Evolutionary conservation across 2,888 invertebrate genomes (phyloP).

Genomic region (Acleris cristana): DNA sequence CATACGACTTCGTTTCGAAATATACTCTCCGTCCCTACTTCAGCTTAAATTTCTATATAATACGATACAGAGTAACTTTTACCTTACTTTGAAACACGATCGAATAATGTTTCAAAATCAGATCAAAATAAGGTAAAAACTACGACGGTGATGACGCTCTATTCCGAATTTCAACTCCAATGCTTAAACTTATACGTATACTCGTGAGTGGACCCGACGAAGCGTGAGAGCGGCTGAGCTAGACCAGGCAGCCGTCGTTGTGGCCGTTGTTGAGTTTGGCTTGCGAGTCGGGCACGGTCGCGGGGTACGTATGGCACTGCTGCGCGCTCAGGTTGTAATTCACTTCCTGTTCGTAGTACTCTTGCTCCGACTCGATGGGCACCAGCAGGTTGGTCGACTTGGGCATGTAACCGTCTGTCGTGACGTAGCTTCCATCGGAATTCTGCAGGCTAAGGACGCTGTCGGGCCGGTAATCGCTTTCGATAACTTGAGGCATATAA

Average conservation of each 20-base stretch:
- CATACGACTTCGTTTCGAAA: conserved; percentile 82
- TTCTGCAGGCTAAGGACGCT: conserved; percentile 74
- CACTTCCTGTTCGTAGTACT: conserved; percentile 81
- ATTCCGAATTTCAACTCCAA: conserved; percentile 73
- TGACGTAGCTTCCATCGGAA: conserved; percentile 63
- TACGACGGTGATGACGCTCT: conserved; percentile 69
- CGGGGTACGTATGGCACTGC: conserved; percentile 83
- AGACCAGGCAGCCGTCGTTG: conserved; percentile 86
- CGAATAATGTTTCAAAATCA: conserved; percentile 43
- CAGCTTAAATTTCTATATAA: conserved; percentile 35
- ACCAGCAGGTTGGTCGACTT: conserved; percentile 78
- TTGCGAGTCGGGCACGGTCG: conserved; percentile 71
- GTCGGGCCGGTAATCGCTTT: conserved; percentile 74
- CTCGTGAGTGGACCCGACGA: conserved; percentile 74
- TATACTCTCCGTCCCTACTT: conserved; percentile 68
- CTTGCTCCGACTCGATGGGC: conserved; percentile 80
- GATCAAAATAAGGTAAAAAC: conserved; percentile 48
- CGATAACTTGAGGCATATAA: conserved; percentile 69
- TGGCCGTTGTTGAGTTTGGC: conserved; percentile 81
- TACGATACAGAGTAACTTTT: conserved; percentile 29
- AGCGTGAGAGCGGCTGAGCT: conserved; percentile 50
- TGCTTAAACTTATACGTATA: conserved; percentile 75
- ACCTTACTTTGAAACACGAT: conserved; percentile 21
- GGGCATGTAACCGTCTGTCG: conserved; percentile 74
- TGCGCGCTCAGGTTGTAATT: conserved; percentile 76